These are phyloP conservation scores for Macrosiphum euphorbiae DNA, from an alignment of 2,888 invertebrate genomes.

Conservation along the genomic window DNA sequence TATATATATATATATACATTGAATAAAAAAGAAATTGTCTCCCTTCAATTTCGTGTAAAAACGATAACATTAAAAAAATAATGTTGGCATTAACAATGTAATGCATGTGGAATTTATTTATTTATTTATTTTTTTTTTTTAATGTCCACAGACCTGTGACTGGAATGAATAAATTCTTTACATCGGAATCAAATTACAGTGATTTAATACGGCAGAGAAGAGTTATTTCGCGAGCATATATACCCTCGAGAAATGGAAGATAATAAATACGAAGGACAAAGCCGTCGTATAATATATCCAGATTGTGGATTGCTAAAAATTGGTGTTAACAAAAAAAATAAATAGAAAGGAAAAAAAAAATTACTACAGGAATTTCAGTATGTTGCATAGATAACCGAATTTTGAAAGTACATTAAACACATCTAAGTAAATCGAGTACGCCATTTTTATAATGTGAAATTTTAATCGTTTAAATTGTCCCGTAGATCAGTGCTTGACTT, in stretches of 20 bases:
- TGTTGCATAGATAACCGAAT: background rate
- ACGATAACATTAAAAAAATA: conserved; percentile 30
- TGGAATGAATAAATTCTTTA: background rate
- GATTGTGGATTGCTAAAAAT: background rate
- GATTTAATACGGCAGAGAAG: background rate
- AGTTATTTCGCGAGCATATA: background rate
- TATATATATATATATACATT: background rate
- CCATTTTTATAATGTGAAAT: background rate
- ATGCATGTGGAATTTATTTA: background rate
- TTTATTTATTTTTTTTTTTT: conserved; percentile 14
- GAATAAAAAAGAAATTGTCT: conserved; percentile 19
- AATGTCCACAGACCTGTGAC: background rate
- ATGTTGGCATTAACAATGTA: background rate
- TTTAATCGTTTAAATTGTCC: background rate
- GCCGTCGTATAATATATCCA: background rate
- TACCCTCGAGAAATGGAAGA: background rate
- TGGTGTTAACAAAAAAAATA: background rate
- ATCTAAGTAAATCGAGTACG: background rate
- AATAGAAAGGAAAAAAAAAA: background rate
- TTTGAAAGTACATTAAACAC: no score
- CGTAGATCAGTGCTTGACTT: background rate
- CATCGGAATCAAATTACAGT: background rate
- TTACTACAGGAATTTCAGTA: background rate
- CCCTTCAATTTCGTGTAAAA: background rate
- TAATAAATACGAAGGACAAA: background rate